phyloP scores from a whole-genome alignment of 1,140 invertebrate genomes.

The Macrosteles quadrilineatus region DNA sequence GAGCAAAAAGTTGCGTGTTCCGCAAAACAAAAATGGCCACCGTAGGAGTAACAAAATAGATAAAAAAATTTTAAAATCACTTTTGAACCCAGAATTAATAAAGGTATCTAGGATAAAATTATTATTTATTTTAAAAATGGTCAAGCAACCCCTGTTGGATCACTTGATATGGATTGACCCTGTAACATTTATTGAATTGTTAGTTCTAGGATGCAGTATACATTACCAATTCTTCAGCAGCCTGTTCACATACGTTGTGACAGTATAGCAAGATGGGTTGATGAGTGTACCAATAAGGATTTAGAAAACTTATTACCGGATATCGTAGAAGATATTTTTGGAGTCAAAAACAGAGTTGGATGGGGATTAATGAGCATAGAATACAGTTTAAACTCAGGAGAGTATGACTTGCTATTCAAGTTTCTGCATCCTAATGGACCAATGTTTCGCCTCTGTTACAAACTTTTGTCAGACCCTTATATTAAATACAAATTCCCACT shows the following conservation, averaged over 20 bases:
- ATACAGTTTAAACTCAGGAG: conserved; percentile 56
- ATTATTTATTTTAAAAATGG: too few relatives aligned
- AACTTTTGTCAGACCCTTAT: conserved; percentile 74
- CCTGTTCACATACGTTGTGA: conserved; percentile 56
- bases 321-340: conserved; percentile 75
- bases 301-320: conserved; percentile 69
- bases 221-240: conserved; percentile 32
- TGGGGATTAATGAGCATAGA: conserved; percentile 77
- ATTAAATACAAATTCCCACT: conserved; percentile 83
- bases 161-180: too few relatives aligned
- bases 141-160: too few relatives aligned
- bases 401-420: conserved; percentile 68
- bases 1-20: too few relatives aligned
- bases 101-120: too few relatives aligned
- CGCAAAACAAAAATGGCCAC: too few relatives aligned
- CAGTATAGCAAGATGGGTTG: conserved; percentile 59
- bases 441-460: conserved; percentile 79
- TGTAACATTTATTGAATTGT: too few relatives aligned
- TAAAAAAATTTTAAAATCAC: too few relatives aligned
- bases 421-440: conserved; percentile 81
- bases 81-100: too few relatives aligned
- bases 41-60: too few relatives aligned
- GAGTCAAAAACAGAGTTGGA: conserved; percentile 62
- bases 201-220: conserved; percentile 2
- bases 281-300: conserved; percentile 63